Conservation (phyloP, 2,113 vertebrate species). For the Mohoua ochrocephala region DNA sequence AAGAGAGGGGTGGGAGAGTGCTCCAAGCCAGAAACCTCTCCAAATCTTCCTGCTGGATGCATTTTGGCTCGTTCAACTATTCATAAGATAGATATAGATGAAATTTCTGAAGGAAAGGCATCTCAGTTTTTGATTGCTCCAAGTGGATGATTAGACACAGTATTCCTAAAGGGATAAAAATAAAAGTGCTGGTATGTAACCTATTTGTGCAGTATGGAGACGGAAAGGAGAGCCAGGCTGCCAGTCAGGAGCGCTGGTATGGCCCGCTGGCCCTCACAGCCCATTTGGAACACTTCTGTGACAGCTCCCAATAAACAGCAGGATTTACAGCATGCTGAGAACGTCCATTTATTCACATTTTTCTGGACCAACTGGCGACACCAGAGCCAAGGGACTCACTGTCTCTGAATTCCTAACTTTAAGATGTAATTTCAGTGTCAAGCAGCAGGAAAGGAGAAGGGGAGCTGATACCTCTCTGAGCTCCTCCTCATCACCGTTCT, state of each 20-base stretch:
- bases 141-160: not conserved
- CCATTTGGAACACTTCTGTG: not conserved
- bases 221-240: not conserved
- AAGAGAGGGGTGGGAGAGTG: not conserved
- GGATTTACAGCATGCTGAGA: not conserved
- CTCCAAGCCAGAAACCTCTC: not conserved
- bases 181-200: conserved; percentile 40
- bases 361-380: not conserved
- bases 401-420: not conserved
- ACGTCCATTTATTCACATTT: not conserved
- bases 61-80: not conserved
- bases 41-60: not conserved
- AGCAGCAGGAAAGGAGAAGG: not conserved
- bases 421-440: not conserved
- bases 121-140: not conserved
- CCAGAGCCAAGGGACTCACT: not conserved
- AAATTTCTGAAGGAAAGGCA: not conserved
- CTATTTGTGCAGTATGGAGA: not conserved
- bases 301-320: conserved; percentile 25
- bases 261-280: not conserved
- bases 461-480: not conserved
- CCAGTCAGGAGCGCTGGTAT: not conserved
- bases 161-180: conserved; percentile 38
- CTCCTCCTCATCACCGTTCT: not conserved
- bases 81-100: not conserved